Conservation (phyloP, 2,888 invertebrate genomes). For the Tryphoninae sp. region DNA sequence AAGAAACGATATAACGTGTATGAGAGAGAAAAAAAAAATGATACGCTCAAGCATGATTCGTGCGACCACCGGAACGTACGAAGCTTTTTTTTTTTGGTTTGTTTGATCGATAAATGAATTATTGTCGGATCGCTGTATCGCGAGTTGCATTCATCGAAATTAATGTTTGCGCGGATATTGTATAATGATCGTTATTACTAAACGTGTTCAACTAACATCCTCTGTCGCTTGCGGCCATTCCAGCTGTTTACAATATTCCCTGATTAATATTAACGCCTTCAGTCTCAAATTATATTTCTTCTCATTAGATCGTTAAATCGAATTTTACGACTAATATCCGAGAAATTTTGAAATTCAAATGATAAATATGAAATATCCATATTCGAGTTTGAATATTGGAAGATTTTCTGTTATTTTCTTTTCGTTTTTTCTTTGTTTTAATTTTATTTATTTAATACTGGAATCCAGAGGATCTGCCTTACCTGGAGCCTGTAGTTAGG, state of each 20-base stretch:
- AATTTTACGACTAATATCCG: neutral
- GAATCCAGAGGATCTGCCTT: constrained; percentile 77
- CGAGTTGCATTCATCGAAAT: constrained; percentile 47
- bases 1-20: constrained; percentile 23
- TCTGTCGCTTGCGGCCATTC: constrained; percentile 81
- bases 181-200: constrained; percentile 61
- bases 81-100: constrained; percentile 43
- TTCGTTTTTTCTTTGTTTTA: neutral
- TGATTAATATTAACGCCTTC: constrained; percentile 52
- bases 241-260: constrained; percentile 72
- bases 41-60: constrained; percentile 62
- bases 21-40: constrained; percentile 50
- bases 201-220: constrained; percentile 79
- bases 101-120: constrained; percentile 37
- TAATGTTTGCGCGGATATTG: constrained; percentile 11
- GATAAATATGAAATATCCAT: constrained; percentile 1
- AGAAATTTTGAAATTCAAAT: neutral
- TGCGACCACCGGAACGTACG: constrained; percentile 52
- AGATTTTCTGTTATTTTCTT: neutral
- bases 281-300: constrained; percentile 53
- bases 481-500: constrained; percentile 96
- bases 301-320: neutral
- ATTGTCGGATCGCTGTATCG: constrained; percentile 29
- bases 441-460: neutral
- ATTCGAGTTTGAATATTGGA: neutral